Evolutionary conservation across 2,888 invertebrate genomes (phyloP).

Genomic region (Pachymerium ferrugineum): DNA sequence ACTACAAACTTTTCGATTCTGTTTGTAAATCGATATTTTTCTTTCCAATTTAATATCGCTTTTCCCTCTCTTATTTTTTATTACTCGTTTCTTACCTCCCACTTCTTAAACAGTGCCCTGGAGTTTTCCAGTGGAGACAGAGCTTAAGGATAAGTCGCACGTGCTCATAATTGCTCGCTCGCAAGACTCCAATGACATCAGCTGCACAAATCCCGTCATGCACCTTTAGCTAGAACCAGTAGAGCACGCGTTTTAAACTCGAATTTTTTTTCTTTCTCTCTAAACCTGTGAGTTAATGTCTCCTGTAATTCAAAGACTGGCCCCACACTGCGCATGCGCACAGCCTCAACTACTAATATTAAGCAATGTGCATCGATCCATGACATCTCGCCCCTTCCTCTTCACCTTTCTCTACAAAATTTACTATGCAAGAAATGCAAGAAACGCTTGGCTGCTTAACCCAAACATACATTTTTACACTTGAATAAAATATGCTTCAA

Average conservation of each 20-base stretch:
- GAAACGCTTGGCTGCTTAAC: neutral
- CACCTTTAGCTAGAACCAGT: constrained; percentile 6
- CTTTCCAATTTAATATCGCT: too few relatives aligned
- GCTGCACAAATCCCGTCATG: constrained; percentile 21
- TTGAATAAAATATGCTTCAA: neutral
- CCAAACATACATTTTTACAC: neutral
- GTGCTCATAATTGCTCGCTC: constrained; percentile 18
- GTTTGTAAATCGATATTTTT: neutral
- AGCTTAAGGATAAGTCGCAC: constrained; percentile 14
- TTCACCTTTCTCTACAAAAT: neutral
- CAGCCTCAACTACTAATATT: neutral
- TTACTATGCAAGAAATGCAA: neutral
- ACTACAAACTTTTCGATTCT: too few relatives aligned
- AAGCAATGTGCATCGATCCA: constrained; percentile 15
- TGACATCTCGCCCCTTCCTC: constrained; percentile 7
- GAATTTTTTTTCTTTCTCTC: neutral
- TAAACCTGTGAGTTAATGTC: constrained; percentile 11
- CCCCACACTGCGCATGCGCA: neutral
- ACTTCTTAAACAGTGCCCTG: too few relatives aligned
- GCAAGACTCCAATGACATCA: constrained; percentile 1
- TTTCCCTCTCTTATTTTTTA: too few relatives aligned
- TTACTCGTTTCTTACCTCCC: too few relatives aligned
- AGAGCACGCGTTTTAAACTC: constrained; percentile 6
- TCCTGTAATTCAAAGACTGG: constrained; percentile 2
- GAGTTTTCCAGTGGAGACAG: neutral